A percentile compares a stretch with the other conserved stretches of the same genome.
phyloP scores from a whole-genome alignment of 2,113 vertebrate species.

The Malaclemys terrapin region DNA sequence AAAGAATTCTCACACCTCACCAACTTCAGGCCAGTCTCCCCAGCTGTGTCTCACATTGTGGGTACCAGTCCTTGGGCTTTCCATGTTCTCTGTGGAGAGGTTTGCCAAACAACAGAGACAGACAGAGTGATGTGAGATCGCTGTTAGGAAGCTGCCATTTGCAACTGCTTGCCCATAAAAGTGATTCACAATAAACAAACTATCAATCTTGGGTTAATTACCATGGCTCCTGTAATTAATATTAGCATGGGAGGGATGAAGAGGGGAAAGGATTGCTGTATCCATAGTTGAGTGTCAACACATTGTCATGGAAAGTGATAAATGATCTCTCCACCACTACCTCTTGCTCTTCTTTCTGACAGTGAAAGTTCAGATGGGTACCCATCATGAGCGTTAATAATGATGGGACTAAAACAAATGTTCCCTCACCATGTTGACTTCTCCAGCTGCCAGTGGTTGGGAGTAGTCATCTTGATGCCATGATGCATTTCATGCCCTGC shows the following conservation, averaged over 20 bases:
- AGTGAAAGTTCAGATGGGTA: slow-evolving; percentile 14
- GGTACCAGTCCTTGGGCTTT: neutral
- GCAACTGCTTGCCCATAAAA: slow-evolving; percentile 48
- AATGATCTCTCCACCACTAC: neutral
- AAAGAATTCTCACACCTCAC: neutral
- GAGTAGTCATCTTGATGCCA: slow-evolving; percentile 42
- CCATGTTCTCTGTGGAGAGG: neutral
- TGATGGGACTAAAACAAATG: neutral
- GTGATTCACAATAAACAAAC: slow-evolving; percentile 35
- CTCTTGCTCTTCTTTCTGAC: slow-evolving; percentile 18
- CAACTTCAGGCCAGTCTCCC: neutral
- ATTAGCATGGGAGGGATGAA: neutral
- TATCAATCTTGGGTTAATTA: slow-evolving; percentile 55
- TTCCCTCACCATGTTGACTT: slow-evolving; percentile 1
- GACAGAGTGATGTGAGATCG: neutral
- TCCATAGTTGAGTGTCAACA: slow-evolving; percentile 20
- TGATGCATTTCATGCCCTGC: slow-evolving; percentile 64
- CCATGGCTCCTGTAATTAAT: slow-evolving; percentile 7
- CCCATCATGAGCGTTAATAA: neutral
- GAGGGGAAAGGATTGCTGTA: slow-evolving; percentile 14
- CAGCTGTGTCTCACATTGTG: neutral
- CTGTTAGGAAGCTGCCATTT: slow-evolving; percentile 11
- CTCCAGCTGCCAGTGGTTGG: neutral
- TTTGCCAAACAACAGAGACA: neutral
- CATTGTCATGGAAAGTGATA: slow-evolving; percentile 46